Base-by-base conservation (phyloP, 2,888 invertebrate genomes). In the Drosophila hawaiiensis region DNA sequence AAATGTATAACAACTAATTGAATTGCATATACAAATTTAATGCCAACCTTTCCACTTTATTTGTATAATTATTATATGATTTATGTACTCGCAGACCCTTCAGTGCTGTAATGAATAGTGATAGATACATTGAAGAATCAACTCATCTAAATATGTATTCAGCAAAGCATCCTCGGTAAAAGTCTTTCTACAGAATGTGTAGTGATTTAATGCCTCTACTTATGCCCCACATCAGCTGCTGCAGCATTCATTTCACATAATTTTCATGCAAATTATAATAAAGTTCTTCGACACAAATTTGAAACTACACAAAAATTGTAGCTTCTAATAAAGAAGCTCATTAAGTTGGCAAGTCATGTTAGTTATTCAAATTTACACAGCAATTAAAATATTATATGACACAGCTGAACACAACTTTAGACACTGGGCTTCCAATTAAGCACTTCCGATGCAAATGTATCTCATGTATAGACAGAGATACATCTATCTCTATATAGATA, bases 341-440 rank as follows among this genome's bases (percentile, higher is more conserved):
- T 43, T 53, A 62, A 39, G 14, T 1, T 29, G 16, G 22, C 29
- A 47, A 47, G 22, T 22, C 5, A 35, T 31, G 66, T 54, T 14
- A 10, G 7, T 28, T 47, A 50, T 49, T 39, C 35, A 55, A 49
- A 41, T 29, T 29, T 35, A 10, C 37, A 10, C 3, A 61, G 65
- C 75, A 78, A 78, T 78, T 78, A 78, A 78, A 78, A 78, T 66
- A 59, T 62, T 39, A n/a, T 49, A 3, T n/a, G 28, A 14, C 28
- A 12, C 5, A 43, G 22, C 43, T 43, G 43, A 47, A n/a, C 52
- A 35, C 39, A 43, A 43, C n/a, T 35, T 56, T 22, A 22, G 41
- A 25, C 29, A 29, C 31, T 49, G 16, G 39, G 22, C 14, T 22
- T 41, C 22, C 58, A 78, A 78, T 78, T 74, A 78, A 74, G 66